Evolutionary conservation across 2,113 vertebrate genomes (phyloP).

Genomic region (Corydoras maculifer): DNA sequence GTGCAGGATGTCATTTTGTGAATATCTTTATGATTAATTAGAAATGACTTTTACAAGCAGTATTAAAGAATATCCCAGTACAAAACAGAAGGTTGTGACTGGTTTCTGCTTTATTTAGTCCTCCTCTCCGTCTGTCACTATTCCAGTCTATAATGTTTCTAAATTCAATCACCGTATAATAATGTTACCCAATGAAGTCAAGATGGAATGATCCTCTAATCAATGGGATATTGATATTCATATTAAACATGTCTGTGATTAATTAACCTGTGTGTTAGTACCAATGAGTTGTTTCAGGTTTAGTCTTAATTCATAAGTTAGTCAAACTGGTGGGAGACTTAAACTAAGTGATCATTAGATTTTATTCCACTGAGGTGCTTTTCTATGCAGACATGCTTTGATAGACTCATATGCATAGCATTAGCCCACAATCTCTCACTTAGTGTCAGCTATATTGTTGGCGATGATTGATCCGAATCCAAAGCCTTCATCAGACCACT

Average conservation of each 20-base stretch:
- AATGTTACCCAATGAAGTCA: constrained; percentile 54
- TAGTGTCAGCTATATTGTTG: constrained; percentile 1
- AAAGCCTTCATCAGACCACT: constrained; percentile 5
- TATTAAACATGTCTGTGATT: constrained; percentile 48
- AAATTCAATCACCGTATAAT: constrained; percentile 60
- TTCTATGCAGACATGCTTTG: background rate
- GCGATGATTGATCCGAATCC: constrained; percentile 13
- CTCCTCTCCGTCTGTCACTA: constrained; percentile 27
- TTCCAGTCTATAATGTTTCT: constrained; percentile 49
- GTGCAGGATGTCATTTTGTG: no score
- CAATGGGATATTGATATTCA: constrained; percentile 56
- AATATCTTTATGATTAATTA: no score
- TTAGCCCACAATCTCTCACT: constrained; percentile 15
- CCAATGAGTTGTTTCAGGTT: background rate
- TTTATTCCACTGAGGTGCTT: background rate
- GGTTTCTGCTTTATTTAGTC: background rate
- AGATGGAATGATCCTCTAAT: constrained; percentile 57
- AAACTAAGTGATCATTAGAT: background rate
- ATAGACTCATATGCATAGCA: background rate
- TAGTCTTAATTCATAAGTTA: background rate
- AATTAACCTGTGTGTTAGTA: constrained; percentile 19
- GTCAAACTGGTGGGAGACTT: background rate
- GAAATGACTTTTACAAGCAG: no score
- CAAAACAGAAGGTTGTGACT: constrained; percentile 56
- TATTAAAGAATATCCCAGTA: constrained; percentile 51